Evolutionary conservation across 2,113 vertebrate genomes (phyloP), one percentile per base, ranked within the genome.

Genomic region (Odontesthes bonariensis): DNA sequence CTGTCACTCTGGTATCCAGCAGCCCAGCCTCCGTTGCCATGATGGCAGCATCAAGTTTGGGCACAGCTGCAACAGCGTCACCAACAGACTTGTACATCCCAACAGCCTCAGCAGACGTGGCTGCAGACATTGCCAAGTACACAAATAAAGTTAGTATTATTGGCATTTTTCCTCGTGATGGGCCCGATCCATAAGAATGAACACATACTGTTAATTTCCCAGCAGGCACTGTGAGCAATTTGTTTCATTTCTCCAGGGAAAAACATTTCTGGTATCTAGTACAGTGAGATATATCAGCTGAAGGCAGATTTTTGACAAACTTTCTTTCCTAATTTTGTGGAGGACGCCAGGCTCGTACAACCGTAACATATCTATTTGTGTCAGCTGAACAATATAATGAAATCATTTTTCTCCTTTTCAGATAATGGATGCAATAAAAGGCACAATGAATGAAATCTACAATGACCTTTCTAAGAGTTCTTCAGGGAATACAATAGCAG

Each of bases 351-450:
- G 23, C 46, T 58, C 11, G 44, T 8, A 17, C 10, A 49, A 27
- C 32, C 5, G 8, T 3, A 38, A 8, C 27, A 1, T 38, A 31
- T 54, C 27, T 62, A 53, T 22, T 40, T 51, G 51, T 49, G 14
- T 51, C n/a, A 17, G 22, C 23, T 6, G 44, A 16, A 33, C 33
- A 42, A 63, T 27, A 16, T 77, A 20, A 8, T 63, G n/a, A 68
- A 60, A 38, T 53, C 9, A 63, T 2, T 73, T 17, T 32, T 42
- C 19, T 75, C 16, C 69, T 93, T 79, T 80, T 75, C 91, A 99
- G 98, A 98, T 99, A 93, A 96, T 99, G 97, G 98, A 99, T 85
- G 96, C 97, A 27, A 98, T 99, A 75, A 99, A 99, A 94, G 98
- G 98, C 77, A 99, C 98, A 35, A 97, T 99, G 96, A 97, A 95